phyloP scores from a whole-genome alignment of 2,113 vertebrate species.

The Prunella fulvescens region DNA sequence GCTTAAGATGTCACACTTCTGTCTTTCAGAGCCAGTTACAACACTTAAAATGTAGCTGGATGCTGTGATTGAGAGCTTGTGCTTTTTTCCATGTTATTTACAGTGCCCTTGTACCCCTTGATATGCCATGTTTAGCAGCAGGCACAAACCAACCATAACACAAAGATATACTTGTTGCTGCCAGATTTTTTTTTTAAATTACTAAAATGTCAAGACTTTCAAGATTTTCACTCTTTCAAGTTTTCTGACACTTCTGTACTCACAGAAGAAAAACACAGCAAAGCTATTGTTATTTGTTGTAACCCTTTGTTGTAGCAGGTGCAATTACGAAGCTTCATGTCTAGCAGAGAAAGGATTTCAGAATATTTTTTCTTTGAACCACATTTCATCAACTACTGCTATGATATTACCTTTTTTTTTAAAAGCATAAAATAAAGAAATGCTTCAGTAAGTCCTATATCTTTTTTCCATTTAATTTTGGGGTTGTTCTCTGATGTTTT shows the following conservation, averaged over 20 bases:
- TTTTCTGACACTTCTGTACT: background rate
- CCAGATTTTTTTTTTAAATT: background rate
- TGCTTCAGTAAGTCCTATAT: background rate
- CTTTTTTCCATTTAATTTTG: background rate
- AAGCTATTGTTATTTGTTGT: background rate
- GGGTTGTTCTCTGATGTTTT: background rate
- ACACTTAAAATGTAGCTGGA: background rate
- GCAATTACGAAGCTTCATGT: background rate
- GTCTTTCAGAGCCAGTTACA: background rate
- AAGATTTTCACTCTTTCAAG: background rate
- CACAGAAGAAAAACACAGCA: background rate
- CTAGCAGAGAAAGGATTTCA: background rate
- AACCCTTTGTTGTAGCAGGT: background rate
- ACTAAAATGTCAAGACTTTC: background rate
- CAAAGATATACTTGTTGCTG: background rate
- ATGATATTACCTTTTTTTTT: background rate
- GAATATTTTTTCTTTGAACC: background rate
- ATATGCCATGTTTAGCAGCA: background rate
- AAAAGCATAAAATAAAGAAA: background rate
- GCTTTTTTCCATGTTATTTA: background rate
- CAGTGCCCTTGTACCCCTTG: background rate
- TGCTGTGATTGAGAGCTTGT: background rate
- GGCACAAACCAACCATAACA: background rate
- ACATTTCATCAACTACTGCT: background rate
- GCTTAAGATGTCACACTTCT: background rate